Evolutionary conservation across 1,140 invertebrate species (phyloP), one percentile per base, ranked within the genome.

Genomic region (Probaryconus sp.): DNA sequence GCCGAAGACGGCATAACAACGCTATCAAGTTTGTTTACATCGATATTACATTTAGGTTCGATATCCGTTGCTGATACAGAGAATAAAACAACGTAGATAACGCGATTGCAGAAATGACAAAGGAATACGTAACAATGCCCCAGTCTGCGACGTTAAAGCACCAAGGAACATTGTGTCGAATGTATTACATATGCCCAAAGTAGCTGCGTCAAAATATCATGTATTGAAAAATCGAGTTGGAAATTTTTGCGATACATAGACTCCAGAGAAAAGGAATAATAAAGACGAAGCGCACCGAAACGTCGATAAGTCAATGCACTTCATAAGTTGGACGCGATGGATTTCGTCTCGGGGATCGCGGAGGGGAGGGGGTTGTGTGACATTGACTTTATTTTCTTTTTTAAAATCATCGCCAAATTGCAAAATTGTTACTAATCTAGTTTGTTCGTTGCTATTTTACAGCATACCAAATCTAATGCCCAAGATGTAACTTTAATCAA

Each of bases 401-500:
- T 11, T n/a, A n/a, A n/a, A n/a, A n/a, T n/a, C n/a, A n/a, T n/a
- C n/a, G n/a, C n/a, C n/a, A n/a, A n/a, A n/a, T n/a, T n/a, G n/a
- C n/a, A n/a, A n/a, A n/a, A n/a, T n/a, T n/a, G n/a, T n/a, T n/a
- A n/a, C n/a, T n/a, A n/a, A n/a, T n/a, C n/a, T n/a, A n/a, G n/a
- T n/a, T n/a, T n/a, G n/a, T n/a, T n/a, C 9, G 1, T 26, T 51
- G 53, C 70, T 24, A 64, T 61, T 70, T 82, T 72, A 14, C 86
- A 91, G 90, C 81, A 89, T 13, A 82, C 81, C 0, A 86, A 85
- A 55, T 91, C 90, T 14, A 89, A 90, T 58, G 85, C 83, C 18
- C 82, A 89, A 24, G 88, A 89, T 37, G 89, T 92, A 38, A 89
- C 87, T 16, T 72, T 92, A 61, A 79, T 89, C 5, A 85, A 90